Evolutionary conservation across 2,113 vertebrate species (phyloP).

Genomic region (Labrus mixtus): DNA sequence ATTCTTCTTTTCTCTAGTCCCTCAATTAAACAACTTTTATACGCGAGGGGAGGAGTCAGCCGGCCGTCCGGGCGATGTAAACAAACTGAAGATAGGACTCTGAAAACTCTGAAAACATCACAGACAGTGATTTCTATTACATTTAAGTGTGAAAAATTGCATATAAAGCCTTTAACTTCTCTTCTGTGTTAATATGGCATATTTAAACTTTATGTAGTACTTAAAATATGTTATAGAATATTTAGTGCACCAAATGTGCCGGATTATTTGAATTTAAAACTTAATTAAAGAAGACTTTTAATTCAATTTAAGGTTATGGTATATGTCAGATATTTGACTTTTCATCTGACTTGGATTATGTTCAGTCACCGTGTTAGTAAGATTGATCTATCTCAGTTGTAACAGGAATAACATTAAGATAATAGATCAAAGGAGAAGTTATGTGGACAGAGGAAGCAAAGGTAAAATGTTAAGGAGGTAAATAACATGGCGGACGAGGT

Average conservation of each 20-base stretch:
- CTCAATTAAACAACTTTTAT: too few relatives aligned
- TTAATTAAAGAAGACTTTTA: not conserved
- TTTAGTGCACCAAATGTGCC: not conserved
- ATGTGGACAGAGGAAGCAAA: conserved; percentile 23
- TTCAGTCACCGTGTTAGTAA: not conserved
- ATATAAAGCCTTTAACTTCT: too few relatives aligned
- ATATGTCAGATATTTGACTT: conserved; percentile 3
- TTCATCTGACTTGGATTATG: not conserved
- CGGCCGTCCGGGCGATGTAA: too few relatives aligned
- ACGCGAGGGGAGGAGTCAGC: too few relatives aligned
- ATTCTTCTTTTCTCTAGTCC: too few relatives aligned
- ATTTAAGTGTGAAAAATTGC: too few relatives aligned
- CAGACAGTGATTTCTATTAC: too few relatives aligned
- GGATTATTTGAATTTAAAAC: conserved; percentile 2
- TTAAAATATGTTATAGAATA: not conserved
- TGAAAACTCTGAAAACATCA: too few relatives aligned
- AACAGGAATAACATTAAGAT: not conserved
- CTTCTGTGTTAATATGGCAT: not conserved
- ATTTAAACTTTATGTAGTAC: not conserved
- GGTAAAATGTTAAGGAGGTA: conserved; percentile 75
- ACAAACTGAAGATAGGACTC: too few relatives aligned
- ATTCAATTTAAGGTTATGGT: conserved; percentile 5
- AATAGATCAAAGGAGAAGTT: conserved; percentile 65
- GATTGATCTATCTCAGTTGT: not conserved
- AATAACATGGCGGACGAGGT: conserved; percentile 68